Percentiles rank a stretch among this genome's conserved stretches.
phyloP scores from a whole-genome alignment of 2,888 invertebrate genomes.

The Harpalus rubripes region DNA sequence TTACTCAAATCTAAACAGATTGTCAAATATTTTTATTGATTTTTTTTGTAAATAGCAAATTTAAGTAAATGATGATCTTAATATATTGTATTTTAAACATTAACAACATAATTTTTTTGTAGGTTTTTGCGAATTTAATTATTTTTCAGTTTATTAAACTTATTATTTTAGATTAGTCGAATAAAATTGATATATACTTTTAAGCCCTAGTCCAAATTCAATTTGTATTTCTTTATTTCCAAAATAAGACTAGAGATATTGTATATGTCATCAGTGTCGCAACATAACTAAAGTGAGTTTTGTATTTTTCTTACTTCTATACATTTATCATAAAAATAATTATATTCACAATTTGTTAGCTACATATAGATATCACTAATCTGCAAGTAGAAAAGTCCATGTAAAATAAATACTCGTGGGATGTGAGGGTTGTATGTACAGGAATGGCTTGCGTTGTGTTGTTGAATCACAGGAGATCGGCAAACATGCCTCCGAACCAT shows the following conservation, averaged over 20 bases:
- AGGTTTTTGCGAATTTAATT: too few relatives aligned
- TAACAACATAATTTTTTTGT: too few relatives aligned
- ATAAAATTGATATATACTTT: too few relatives aligned
- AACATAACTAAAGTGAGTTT: not conserved
- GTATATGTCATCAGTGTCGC: not conserved
- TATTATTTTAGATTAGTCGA: too few relatives aligned
- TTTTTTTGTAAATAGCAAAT: too few relatives aligned
- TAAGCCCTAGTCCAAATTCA: not conserved
- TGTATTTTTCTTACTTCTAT: not conserved
- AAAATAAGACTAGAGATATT: constrained; percentile 6
- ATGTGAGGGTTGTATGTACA: constrained; percentile 51
- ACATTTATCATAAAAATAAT: constrained; percentile 58
- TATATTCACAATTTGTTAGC: constrained; percentile 62
- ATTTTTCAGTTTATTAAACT: too few relatives aligned
- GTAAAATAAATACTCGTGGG: constrained; percentile 59
- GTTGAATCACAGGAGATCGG: constrained; percentile 88
- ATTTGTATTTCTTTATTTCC: not conserved
- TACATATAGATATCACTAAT: constrained; percentile 65
- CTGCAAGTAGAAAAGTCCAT: constrained; percentile 62
- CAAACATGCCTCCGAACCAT: constrained; percentile 91
- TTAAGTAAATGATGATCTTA: too few relatives aligned
- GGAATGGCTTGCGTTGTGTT: constrained; percentile 52
- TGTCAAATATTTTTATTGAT: too few relatives aligned
- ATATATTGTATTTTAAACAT: too few relatives aligned
- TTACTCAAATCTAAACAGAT: too few relatives aligned